Evolutionary conservation across 2,797 vertebrate genomes (phyloP).

Genomic region (Pangasius mekongensis): DNA sequence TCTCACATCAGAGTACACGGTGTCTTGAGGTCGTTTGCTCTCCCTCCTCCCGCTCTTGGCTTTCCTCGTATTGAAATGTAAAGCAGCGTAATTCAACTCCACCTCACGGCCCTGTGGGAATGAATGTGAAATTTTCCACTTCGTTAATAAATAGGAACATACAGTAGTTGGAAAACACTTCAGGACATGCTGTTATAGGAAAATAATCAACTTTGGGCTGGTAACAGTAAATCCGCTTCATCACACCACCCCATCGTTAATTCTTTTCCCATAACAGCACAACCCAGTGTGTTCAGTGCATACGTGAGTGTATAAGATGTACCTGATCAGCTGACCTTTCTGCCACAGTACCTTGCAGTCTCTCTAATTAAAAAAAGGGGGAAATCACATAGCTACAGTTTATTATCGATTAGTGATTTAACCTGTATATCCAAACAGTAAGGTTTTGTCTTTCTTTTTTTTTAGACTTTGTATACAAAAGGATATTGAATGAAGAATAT

Average conservation of each 20-base stretch:
- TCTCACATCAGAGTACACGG: slow-evolving; percentile 17
- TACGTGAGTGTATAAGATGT: background rate
- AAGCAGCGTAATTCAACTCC: slow-evolving; percentile 35
- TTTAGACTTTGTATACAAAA: background rate
- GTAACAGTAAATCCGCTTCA: background rate
- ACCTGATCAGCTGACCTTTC: background rate
- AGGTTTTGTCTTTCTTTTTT: background rate
- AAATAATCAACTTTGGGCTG: background rate
- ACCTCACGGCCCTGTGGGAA: background rate
- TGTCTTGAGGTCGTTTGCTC: background rate
- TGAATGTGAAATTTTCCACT: background rate
- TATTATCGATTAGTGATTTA: background rate
- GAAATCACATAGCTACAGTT: background rate
- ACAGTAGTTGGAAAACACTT: background rate
- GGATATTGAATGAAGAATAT: background rate
- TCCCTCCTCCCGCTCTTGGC: background rate
- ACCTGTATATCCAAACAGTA: background rate
- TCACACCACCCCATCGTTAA: background rate
- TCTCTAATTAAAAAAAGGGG: background rate
- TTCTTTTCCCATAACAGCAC: background rate
- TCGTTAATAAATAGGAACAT: background rate
- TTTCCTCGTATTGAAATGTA: slow-evolving; percentile 22
- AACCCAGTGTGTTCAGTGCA: background rate
- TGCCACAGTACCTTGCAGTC: background rate
- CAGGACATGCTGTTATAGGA: background rate